A percentile compares a stretch with the other conserved stretches of the same genome.
phyloP scores from a whole-genome alignment of 2,797 vertebrate species.

The Sebastes variabilis region DNA sequence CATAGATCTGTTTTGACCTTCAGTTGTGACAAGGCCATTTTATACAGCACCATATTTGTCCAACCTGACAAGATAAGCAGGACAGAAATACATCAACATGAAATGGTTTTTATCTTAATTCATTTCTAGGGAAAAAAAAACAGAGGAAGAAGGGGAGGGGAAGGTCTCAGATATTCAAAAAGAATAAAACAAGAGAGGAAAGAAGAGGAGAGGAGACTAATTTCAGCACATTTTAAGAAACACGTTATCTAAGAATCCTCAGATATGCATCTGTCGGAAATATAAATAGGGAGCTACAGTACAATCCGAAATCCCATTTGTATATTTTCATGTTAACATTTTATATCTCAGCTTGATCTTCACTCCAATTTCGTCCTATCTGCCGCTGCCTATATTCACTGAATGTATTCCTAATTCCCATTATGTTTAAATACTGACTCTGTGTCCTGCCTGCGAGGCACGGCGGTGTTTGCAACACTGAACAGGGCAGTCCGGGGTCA shows the following conservation, averaged over 20 bases:
- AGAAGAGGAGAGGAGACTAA: neutral
- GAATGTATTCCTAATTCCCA: neutral
- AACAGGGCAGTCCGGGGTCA: neutral
- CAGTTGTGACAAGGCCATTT: constrained; percentile 66
- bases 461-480: neutral
- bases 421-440: neutral
- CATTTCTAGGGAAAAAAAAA: constrained; percentile 31
- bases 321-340: neutral
- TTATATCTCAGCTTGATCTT: neutral
- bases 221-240: constrained; percentile 10
- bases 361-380: neutral
- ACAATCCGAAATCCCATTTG: neutral
- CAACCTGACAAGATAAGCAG: constrained; percentile 67
- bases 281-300: neutral
- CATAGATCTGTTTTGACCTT: constrained; percentile 75
- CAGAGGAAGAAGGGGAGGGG: neutral
- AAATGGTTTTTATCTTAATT: constrained; percentile 66
- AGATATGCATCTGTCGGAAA: neutral
- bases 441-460: neutral
- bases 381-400: neutral
- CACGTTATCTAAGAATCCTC: neutral
- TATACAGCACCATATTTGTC: constrained; percentile 69
- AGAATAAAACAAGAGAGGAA: neutral
- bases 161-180: neutral
- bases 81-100: constrained; percentile 62